Base-by-base conservation (phyloP, 2,888 invertebrate genomes). In the Microctonus brassicae region DNA sequence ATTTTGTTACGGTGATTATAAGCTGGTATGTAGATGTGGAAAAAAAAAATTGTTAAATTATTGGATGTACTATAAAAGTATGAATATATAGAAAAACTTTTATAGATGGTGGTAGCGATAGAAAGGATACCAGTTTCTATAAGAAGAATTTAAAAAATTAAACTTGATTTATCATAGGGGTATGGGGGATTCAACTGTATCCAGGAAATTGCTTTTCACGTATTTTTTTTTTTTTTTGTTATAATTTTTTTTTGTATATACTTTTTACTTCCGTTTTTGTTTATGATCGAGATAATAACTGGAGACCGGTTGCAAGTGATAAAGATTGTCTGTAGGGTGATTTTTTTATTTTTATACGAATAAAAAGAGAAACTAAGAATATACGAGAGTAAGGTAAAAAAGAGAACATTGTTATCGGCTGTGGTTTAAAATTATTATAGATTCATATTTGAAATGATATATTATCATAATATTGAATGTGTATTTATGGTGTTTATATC, bases 111-210 rank as follows among this genome's bases (percentile, higher is more conserved):
- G 26, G 63, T 47, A n/a, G 17, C 17, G 47, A 47, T 63, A 33
- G 63, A 29, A 13, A 13, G 52, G 63, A 63, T n/a, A n/a, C 63
- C 63, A 47, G 63, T 63, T 63, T 63, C 47, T 62, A 29, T 29
- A 29, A 29, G 7, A 29, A 29, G 3, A 29, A 29, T 5, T 5
- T 5, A 47, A 29, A 47, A 47, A 26, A 29, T 29, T 60, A 34
- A 33, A 60, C 60, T 60, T 60, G 20, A 60, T 34, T 36, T 22
- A 62, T 62, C 42, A 34, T 42, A 7, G 42, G 22, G 22, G 47
- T 17, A 17, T 17, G 17, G 47, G 1, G 47, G 9, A 20, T 47
- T 47, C 17, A 47, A 47, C 47, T 47, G 47, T 2, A 47, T 6
- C 17, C 47, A 47, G 29, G 29, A 47, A 39, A 26, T 60, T n/a